Conservation (phyloP, 2,888 invertebrate genomes). For the Serripes groenlandicus region DNA sequence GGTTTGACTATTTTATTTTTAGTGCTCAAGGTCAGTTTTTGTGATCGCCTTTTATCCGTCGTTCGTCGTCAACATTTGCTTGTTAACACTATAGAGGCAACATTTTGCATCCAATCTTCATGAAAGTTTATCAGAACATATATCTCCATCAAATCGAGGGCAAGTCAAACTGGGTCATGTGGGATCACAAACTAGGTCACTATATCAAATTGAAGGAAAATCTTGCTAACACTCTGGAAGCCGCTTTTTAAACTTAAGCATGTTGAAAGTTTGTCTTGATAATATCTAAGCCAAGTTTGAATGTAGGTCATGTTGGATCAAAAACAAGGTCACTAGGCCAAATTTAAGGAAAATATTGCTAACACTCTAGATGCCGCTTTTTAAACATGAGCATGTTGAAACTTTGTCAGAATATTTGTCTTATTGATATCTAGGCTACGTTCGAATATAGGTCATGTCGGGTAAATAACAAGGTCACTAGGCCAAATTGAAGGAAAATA, state of each 20-base stretch:
- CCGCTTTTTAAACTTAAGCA: background rate
- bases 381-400: background rate
- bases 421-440: too few species aligned
- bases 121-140: background rate
- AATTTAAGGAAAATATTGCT: background rate
- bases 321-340: background rate
- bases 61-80: too few species aligned
- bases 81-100: too few species aligned
- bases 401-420: too few species aligned
- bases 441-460: too few species aligned
- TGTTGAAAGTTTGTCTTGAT: background rate
- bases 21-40: too few species aligned
- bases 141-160: background rate
- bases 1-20: too few species aligned
- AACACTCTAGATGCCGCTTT: background rate
- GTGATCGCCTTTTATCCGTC: too few species aligned
- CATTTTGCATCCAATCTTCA: background rate
- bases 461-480: too few species aligned
- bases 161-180: background rate
- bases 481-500: too few species aligned
- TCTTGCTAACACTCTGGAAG: background rate
- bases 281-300: background rate
- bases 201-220: background rate
- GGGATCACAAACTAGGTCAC: background rate
- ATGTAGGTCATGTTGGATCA: background rate